phyloP scores from a whole-genome alignment of 2,797 vertebrate genomes.

The Melanotaenia trifasciata region DNA sequence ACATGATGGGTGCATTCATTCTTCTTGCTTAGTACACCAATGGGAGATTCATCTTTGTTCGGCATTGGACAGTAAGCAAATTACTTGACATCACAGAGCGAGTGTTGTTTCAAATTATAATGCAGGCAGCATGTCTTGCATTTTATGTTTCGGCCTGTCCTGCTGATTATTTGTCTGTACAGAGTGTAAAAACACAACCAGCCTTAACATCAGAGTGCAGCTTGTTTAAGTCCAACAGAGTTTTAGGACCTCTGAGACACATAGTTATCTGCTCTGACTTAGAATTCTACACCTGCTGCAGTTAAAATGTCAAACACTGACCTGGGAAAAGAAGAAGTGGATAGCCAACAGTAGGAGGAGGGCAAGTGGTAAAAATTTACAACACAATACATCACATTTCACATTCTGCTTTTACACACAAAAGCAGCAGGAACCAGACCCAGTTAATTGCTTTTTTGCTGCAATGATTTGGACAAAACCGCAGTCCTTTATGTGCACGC shows the following conservation, averaged over 20 bases:
- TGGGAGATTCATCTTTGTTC: slow-evolving; percentile 43
- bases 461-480: slow-evolving; percentile 9
- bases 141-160: slow-evolving; percentile 19
- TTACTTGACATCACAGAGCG: slow-evolving; percentile 33
- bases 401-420: slow-evolving; percentile 8
- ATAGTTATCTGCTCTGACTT: slow-evolving; percentile 33
- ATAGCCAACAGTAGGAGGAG: slow-evolving; percentile 9
- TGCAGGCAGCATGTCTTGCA: not conserved
- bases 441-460: slow-evolving; percentile 5
- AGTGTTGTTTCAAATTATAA: slow-evolving; percentile 27
- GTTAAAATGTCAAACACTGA: slow-evolving; percentile 66
- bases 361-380: slow-evolving; percentile 42
- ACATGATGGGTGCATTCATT: slow-evolving; percentile 28
- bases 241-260: slow-evolving; percentile 40
- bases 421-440: not conserved
- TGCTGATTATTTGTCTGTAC: slow-evolving; percentile 29
- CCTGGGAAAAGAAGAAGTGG: slow-evolving; percentile 32
- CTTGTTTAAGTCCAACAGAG: slow-evolving; percentile 33
- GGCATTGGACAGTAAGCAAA: slow-evolving; percentile 18
- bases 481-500: not conserved
- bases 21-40: slow-evolving; percentile 46
- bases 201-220: slow-evolving; percentile 32
- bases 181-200: not conserved
- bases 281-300: slow-evolving; percentile 50
- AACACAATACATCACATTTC: slow-evolving; percentile 22